Evolutionary conservation across 2,113 vertebrate species (phyloP).

Genomic region (Azemiops feae): DNA sequence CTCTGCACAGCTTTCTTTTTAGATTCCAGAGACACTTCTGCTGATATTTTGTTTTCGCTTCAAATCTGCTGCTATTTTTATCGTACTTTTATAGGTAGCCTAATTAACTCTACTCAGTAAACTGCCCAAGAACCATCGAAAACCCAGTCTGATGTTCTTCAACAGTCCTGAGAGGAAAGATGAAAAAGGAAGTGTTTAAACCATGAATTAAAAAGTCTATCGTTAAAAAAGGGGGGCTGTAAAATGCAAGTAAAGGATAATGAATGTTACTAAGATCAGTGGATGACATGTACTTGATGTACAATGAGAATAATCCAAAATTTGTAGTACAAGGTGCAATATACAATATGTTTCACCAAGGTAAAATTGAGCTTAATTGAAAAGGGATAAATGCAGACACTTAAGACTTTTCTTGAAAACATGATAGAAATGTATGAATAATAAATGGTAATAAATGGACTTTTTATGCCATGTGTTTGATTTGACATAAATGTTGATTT

Average conservation of each 20-base stretch:
- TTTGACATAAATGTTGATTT: background rate
- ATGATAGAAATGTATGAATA: background rate
- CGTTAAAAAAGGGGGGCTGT: background rate
- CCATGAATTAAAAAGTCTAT: background rate
- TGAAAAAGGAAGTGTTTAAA: background rate
- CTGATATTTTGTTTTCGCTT: background rate
- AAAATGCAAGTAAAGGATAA: background rate
- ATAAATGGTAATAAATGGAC: background rate
- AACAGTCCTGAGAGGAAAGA: background rate
- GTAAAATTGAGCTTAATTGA: conserved; percentile 27
- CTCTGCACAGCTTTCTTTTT: background rate
- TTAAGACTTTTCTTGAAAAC: conserved; percentile 33
- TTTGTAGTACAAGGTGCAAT: background rate
- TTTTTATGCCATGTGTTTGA: background rate
- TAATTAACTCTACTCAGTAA: background rate
- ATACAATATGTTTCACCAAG: background rate
- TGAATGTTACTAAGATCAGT: background rate
- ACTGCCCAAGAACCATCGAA: background rate
- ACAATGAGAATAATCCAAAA: background rate
- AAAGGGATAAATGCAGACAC: conserved; percentile 26
- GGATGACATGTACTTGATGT: background rate
- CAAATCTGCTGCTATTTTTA: background rate
- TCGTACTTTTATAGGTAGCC: background rate
- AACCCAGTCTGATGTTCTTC: background rate
- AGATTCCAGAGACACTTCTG: background rate